Evolutionary conservation across 2,113 vertebrate species (phyloP).

Genomic region (Marmota monax): DNA sequence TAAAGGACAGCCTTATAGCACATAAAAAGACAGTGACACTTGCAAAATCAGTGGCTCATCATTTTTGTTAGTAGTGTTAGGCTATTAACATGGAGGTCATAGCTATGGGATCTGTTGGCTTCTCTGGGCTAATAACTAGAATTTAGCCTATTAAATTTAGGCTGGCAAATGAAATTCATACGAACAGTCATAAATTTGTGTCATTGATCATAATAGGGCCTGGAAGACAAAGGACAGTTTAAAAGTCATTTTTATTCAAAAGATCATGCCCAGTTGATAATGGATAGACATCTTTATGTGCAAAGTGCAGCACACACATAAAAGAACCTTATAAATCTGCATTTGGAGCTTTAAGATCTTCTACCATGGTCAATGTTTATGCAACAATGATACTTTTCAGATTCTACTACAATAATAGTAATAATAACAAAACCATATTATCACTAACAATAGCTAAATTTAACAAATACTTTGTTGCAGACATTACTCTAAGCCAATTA

Average conservation of each 20-base stretch:
- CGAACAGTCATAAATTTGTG: neutral
- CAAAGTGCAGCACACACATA: neutral
- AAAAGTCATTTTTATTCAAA: conserved; percentile 46
- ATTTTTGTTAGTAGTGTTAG: neutral
- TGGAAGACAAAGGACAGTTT: neutral
- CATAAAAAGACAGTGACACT: neutral
- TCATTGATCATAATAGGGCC: neutral
- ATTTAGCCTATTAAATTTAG: neutral
- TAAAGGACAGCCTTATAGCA: neutral
- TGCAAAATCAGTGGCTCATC: neutral
- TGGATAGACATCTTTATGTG: neutral
- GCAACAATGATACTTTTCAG: conserved; percentile 20
- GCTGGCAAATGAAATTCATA: neutral
- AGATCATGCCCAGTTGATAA: neutral
- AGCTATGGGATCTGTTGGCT: neutral
- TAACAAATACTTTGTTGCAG: neutral
- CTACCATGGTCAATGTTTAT: neutral
- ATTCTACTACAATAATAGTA: neutral
- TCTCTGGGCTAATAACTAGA: neutral
- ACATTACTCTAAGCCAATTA: neutral
- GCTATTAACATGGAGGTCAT: neutral
- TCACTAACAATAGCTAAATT: neutral
- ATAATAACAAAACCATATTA: neutral
- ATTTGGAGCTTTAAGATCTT: neutral
- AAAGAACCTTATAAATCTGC: neutral